Evolutionary conservation across 2,888 invertebrate genomes (phyloP), one percentile per base, ranked within the genome.

Genomic region (Hemistola chrysoprasaria): DNA sequence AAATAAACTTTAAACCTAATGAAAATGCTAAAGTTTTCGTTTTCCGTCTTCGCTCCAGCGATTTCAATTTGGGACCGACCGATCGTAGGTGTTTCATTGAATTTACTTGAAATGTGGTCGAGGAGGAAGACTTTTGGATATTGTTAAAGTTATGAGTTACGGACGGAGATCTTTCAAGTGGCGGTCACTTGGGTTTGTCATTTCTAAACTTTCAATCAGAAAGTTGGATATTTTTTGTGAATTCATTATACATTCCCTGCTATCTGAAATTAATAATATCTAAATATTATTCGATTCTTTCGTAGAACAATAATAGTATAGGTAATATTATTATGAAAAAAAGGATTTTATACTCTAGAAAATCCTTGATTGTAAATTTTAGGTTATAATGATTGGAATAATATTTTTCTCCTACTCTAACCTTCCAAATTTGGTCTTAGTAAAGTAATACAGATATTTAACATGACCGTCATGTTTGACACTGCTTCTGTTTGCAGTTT

Each of bases 1-100:
- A 28, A 50, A 52, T 50, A 37, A 53, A 56, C 54, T 56, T 55
- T 44, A 45, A 43, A 52, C 47, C 53, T 53, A 60, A 65, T 55
- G 56, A 56, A 59, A 62, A 55, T 56, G 50, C 38, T 38, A 43
- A 62, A 65, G 43, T 66, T 59, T 51, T 37, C 56, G 47, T 61
- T 58, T 50, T 47, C 46, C 47, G 37, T 50, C 41, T 40, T 21
- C 39, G 46, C 40, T 58, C 49, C 65, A 78, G 69, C 76, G 77
- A 71, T 72, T 73, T 38, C 50, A 50, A 50, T 50, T 47, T 44
- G 47, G 38, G 31, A 38, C 28, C 43, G 40, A 10, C 48, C 41
- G 42, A 33, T 44, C 48, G 46, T 42, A 53, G 54, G 54, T 57
- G 56, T 47, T 47, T 22, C 35, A 30, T 28, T 20, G 29, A 10